Percentiles rank a stretch among this genome's conserved stretches.
Conservation (phyloP, 1,140 invertebrate species). For the Apocrypta bakeri region DNA sequence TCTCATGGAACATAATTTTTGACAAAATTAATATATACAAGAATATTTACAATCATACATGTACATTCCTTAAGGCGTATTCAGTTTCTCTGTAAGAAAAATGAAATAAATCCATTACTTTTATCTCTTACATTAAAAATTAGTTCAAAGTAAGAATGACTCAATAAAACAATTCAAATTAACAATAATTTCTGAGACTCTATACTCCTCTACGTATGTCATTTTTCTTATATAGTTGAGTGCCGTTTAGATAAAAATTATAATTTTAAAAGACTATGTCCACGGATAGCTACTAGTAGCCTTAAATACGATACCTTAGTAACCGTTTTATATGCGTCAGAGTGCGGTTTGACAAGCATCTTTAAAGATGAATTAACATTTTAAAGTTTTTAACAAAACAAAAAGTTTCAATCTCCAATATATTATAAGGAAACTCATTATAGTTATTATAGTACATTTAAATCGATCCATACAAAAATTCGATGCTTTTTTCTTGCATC, state of each 20-base stretch:
- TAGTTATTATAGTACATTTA: neutral
- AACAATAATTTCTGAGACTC: conserved; percentile 46
- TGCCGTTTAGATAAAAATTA: conserved; percentile 44
- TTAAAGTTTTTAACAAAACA: neutral
- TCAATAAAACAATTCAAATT: conserved; percentile 44
- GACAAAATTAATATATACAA: conserved; percentile 63
- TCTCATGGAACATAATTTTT: conserved; percentile 56
- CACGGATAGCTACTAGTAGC: neutral
- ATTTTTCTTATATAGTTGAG: conserved; percentile 50
- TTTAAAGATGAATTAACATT: neutral
- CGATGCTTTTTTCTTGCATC: neutral
- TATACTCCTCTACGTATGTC: conserved; percentile 52
- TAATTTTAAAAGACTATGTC: neutral
- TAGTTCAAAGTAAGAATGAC: conserved; percentile 45
- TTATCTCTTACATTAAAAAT: conserved; percentile 32
- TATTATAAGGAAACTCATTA: no score
- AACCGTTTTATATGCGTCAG: neutral
- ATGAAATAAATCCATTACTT: conserved; percentile 34
- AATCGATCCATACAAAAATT: neutral
- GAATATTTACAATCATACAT: conserved; percentile 64
- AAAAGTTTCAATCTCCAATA: neutral
- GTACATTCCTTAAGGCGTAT: conserved; percentile 57
- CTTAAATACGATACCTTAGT: neutral
- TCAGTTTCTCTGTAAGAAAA: conserved; percentile 33
- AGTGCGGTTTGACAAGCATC: neutral